Base-by-base conservation (phyloP, 2,888 invertebrate species). In the Scelioninae gen. 2 region DNA sequence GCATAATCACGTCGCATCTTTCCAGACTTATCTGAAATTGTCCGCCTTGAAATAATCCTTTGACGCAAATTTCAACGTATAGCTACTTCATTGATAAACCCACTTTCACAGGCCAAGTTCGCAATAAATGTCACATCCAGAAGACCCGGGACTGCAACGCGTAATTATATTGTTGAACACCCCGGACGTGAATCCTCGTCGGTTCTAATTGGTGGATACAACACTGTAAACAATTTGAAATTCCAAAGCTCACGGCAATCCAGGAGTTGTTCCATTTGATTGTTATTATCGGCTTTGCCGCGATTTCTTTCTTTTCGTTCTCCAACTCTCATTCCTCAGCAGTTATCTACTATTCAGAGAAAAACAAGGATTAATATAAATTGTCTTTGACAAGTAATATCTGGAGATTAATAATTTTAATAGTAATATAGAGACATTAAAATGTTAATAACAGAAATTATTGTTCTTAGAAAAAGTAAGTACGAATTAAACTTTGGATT, bases 291-390 rank as follows among this genome's bases (percentile, higher is more conserved):
- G 37, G 39, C 13, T 7, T 60, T 22, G 10, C 35, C 39, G 35
- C 18, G 33, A 5, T n/a, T n/a, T n/a, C n/a, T n/a, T n/a, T n/a
- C n/a, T n/a, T n/a, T n/a, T n/a, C n/a, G n/a, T n/a, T 48, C 2
- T 35, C 18, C 28, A 6, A 7, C 25, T 5, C 43, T n/a, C 45
- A 13, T 28, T 22, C 11, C 15, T 35, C 25, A 7, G 25, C 13
- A 2, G 16, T 33, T 50, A 33, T 50, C 10, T 25, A 60, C 48
- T 48, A 65, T 53, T 25, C 15, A 74, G 37, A 63, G 74, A 77
- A 46, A 75, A 58, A 81, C 53, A 69, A 79, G 75, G 81, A 82
- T 61, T 76, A 46, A 53, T 50, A 48, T 41, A 50, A 39, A 39
- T 39, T 39, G 2, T 39, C 7, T 16, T 16, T 31, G n/a, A n/a